Percentiles rank a stretch among this genome's conserved stretches.
Conservation (phyloP, 2,113 vertebrate species). For the Parotia lawesii region DNA sequence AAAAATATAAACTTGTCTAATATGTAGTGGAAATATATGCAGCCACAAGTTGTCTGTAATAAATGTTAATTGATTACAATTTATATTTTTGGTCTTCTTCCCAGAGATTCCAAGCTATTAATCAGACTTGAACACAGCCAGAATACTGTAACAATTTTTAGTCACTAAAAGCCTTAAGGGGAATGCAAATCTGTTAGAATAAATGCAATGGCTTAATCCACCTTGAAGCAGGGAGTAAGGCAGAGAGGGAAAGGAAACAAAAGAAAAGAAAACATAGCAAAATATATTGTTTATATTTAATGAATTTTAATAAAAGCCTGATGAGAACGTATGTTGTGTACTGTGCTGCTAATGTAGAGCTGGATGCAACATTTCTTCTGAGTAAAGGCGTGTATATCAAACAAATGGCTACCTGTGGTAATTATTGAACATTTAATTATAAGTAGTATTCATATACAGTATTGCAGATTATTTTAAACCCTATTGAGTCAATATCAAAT, state of each 20-base stretch:
- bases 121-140: neutral
- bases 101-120: conserved; percentile 23
- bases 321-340: neutral
- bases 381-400: neutral
- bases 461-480: neutral
- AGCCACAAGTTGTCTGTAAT: conserved; percentile 32
- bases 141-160: conserved; percentile 2
- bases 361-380: neutral
- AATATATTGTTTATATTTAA: neutral
- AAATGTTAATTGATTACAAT: conserved; percentile 52
- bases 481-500: neutral
- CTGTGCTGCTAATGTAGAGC: neutral
- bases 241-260: neutral
- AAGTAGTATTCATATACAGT: neutral
- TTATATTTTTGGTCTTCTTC: conserved; percentile 57
- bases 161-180: neutral
- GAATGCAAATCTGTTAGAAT: neutral
- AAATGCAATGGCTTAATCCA: neutral
- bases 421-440: neutral
- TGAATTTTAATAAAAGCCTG: neutral
- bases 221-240: neutral
- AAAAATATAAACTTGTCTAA: conserved; percentile 31
- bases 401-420: neutral
- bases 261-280: neutral
- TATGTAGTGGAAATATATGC: conserved; percentile 30